Conservation (phyloP, 2,797 vertebrate genomes). For the Poecilia gillii region DNA sequence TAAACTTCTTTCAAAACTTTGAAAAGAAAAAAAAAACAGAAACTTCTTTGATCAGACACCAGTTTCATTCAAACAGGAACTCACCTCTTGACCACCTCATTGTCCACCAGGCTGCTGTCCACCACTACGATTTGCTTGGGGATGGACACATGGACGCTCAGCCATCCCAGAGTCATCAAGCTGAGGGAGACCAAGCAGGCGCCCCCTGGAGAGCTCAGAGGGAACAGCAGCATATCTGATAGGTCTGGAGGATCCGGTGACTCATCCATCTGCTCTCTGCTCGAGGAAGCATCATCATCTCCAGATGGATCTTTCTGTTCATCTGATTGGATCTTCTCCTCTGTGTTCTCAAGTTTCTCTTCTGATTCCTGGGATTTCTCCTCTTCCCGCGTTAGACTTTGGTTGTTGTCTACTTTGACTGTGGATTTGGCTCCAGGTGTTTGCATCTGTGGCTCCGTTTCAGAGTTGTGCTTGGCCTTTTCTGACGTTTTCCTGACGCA, state of each 20-base stretch:
- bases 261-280: conserved; percentile 10
- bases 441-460: neutral
- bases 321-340: neutral
- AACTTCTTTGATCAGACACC: neutral
- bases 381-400: neutral
- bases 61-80: neutral
- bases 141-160: conserved; percentile 86
- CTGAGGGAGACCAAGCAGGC: conserved; percentile 83
- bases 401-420: neutral
- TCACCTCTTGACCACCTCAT: conserved; percentile 90
- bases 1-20: neutral
- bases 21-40: neutral
- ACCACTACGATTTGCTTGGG: conserved; percentile 95
- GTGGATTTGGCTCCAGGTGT: neutral
- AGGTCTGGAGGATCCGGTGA: conserved; percentile 39
- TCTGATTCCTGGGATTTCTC: conserved; percentile 4
- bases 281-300: neutral
- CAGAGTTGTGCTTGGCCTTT: conserved; percentile 13
- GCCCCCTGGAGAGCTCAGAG: conserved; percentile 88
- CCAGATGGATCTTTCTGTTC: conserved; percentile 3
- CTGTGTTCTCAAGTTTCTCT: neutral
- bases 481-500: conserved; percentile 1
- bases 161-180: conserved; percentile 88
- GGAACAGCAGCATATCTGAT: conserved; percentile 81
- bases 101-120: conserved; percentile 93